Base-by-base conservation (phyloP, 2,888 invertebrate species). In the Reticulitermes lucifugus region DNA sequence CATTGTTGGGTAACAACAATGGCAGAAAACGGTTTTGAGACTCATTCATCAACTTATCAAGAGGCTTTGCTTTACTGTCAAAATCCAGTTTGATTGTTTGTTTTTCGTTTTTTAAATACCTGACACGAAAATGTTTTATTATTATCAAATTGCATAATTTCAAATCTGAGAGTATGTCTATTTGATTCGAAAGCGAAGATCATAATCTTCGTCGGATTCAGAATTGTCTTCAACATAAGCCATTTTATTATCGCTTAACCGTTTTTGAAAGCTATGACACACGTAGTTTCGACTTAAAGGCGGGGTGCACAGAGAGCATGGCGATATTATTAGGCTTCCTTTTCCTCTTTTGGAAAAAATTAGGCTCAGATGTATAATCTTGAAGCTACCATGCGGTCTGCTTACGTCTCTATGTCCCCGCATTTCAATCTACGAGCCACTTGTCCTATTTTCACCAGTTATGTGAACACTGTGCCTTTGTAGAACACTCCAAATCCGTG, bases 1-100 rank as follows among this genome's bases (percentile, higher is more conserved):
- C 80, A 80, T 80, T 80, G 80, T 80, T 80, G 55, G 12, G 60
- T 25, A 80, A 80, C 80, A 80, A 80, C 59, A 60, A 73, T 22
- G 60, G 22, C 80, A 59, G n/a, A 51, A 79, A 41, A 7, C 79
- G 79, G 25, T 46, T 65, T 25, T 25, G 65, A 55, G n/a, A 43
- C 46, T 79, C 46, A 60, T 29, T 41, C 80, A 80, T 80, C 80
- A 60, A 80, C 60, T 80, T 80, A 60, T 80, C 80, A 80, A 60
- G 60, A 80, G 80, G 80, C 59, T 80, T 59, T 60, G 29, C 12
- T 29, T 55, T 22, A 35, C 60, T 80, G 80, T 80, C 80, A 80
- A 60, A 80, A 60, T 80, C n/a, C 79, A 46, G 21, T 60, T 80
- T 29, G 80, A 60, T 35, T 80, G 60, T 65, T 80, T 29, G 29